Base-by-base conservation (phyloP, 1,140 invertebrate species). In the Drosophila nigrodunni region DNA sequence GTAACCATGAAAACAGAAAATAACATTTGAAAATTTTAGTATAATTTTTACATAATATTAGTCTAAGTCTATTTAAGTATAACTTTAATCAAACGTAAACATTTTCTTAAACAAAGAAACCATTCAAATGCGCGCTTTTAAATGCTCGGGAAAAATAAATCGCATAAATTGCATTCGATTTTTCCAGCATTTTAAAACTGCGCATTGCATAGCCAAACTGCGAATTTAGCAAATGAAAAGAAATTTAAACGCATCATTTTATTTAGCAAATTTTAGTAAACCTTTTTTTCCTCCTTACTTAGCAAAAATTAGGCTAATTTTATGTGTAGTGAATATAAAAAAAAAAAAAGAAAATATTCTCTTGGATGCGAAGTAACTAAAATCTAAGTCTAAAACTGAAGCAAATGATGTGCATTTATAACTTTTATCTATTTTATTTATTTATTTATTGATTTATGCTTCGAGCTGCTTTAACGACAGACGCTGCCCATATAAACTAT, bases 121-220 rank as follows among this genome's bases (percentile, higher is more conserved):
- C 37, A 46, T 61, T 60, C 13, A 54, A 89, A 89, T 89, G 85
- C 80, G 86, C 80, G 85, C 85, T 89, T 89, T 89, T 66, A 81
- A 89, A 89, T 89, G 80, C 43, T 37, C 41, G 82, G 82, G 85
- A 85, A 30, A 54, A 3, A 11, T 43, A 5, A 50, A 47, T 30
- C 3, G 18, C 18, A 21, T 2, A 21, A 30, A 30, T 30, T 37
- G 3, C 10, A 15, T 21, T 6, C 2, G 34, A n/a, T 57, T 21
- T 7, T 69, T 87, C 85, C 83, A 87, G 66, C 85, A 81, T 89
- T 89, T 85, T 89, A 79, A 89, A 89, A 81, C 85, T 52, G 80
- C 85, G 78, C 85, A 89, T 89, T 89, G 69, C 72, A 59, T 65
- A 64, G 60, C 62, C 13, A 44, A 66, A 79, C 18, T 55, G 49